phyloP scores from a whole-genome alignment of 2,888 invertebrate genomes.

The Limenitis arthemis region DNA sequence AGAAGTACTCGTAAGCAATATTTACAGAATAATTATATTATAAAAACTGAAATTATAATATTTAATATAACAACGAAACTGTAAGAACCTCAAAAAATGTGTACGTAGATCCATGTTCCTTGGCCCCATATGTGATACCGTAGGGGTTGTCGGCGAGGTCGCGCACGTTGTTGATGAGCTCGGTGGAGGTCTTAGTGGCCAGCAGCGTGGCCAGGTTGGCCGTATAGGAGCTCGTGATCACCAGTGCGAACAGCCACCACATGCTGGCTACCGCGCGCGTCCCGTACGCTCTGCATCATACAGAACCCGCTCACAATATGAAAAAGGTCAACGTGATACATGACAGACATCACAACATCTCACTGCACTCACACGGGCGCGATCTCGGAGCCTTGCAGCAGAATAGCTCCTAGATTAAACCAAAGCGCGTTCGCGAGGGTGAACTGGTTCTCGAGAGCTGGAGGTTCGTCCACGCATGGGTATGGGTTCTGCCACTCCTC shows the following conservation, averaged over 20 bases:
- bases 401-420: slow-evolving; percentile 88
- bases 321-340: background rate
- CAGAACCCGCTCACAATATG: background rate
- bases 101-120: slow-evolving; percentile 87
- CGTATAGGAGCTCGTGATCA: slow-evolving; percentile 90
- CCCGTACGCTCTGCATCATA: slow-evolving; percentile 80
- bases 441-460: slow-evolving; percentile 88
- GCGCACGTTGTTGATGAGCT: slow-evolving; percentile 81
- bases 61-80: background rate
- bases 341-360: background rate
- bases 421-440: slow-evolving; percentile 88
- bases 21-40: too few species aligned
- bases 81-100: slow-evolving; percentile 85
- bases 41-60: too few species aligned
- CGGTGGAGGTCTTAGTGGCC: slow-evolving; percentile 80
- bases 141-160: slow-evolving; percentile 85
- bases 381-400: slow-evolving; percentile 91
- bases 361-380: slow-evolving; percentile 86
- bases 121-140: slow-evolving; percentile 89
- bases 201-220: slow-evolving; percentile 93
- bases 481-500: slow-evolving; percentile 93
- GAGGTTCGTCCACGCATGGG: slow-evolving; percentile 87
- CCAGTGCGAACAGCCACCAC: slow-evolving; percentile 92
- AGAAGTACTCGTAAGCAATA: too few species aligned
- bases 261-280: slow-evolving; percentile 89